Evolutionary conservation across 2,888 invertebrate genomes (phyloP).

Genomic region (Euplexia lucipara): DNA sequence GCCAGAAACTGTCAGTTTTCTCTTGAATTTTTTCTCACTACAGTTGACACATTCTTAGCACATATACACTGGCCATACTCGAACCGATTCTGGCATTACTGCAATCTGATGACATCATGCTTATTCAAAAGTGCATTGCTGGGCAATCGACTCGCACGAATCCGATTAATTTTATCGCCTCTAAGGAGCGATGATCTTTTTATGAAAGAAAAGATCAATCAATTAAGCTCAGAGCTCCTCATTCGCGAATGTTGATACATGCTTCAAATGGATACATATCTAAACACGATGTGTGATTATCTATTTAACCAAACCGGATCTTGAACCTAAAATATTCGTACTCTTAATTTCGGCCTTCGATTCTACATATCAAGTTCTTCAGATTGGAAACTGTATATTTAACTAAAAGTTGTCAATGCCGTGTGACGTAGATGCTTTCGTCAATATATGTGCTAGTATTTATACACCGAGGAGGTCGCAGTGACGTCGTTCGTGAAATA

Average conservation of each 20-base stretch:
- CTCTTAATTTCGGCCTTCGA: constrained; percentile 41
- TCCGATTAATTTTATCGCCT: constrained; percentile 45
- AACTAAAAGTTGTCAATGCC: constrained; percentile 63
- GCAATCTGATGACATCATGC: constrained; percentile 59
- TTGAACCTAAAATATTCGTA: constrained; percentile 31
- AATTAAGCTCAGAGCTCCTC: constrained; percentile 20
- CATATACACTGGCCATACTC: constrained; percentile 11
- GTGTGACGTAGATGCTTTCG: constrained; percentile 63
- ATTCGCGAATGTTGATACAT: constrained; percentile 16
- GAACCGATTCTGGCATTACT: constrained; percentile 47
- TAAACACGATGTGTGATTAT: neutral
- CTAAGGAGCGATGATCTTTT: constrained; percentile 38
- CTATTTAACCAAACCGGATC: constrained; percentile 43
- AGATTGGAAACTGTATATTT: constrained; percentile 50
- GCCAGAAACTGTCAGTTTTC: neutral
- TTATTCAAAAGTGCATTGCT: constrained; percentile 57
- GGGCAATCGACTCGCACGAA: constrained; percentile 38
- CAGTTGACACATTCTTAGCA: constrained; percentile 32
- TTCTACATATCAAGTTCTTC: constrained; percentile 47
- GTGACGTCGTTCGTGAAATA: constrained; percentile 55
- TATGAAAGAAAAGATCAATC: constrained; percentile 42
- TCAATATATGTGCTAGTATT: constrained; percentile 59
- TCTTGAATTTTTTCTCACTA: neutral
- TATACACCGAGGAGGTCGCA: constrained; percentile 50
- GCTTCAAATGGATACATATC: constrained; percentile 6